Percentiles rank a stretch among this genome's conserved stretches.
Conservation (phyloP, 2,113 vertebrate genomes). For the Geothlypis trichas region DNA sequence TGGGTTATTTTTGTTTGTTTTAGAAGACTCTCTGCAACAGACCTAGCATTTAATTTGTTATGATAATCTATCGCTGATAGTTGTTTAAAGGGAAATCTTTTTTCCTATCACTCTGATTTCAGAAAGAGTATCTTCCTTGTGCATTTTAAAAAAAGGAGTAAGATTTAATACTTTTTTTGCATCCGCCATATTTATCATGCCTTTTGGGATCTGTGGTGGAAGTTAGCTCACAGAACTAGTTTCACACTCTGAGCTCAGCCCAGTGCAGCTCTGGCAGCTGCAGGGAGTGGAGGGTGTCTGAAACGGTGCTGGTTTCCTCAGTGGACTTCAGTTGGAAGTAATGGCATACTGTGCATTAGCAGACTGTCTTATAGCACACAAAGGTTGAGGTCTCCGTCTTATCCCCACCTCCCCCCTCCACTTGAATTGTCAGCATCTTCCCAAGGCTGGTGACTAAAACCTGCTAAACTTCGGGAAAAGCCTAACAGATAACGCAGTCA, state of each 20-base stretch:
- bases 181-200: slow-evolving; percentile 45
- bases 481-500: neutral
- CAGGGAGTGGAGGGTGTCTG: neutral
- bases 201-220: neutral
- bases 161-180: neutral
- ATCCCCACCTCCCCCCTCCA: neutral
- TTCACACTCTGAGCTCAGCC: neutral
- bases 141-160: neutral
- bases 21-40: neutral
- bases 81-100: neutral
- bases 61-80: neutral
- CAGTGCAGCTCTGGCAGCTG: neutral
- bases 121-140: neutral
- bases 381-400: neutral
- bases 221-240: neutral
- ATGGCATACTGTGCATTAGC: neutral
- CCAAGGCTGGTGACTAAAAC: slow-evolving; percentile 1
- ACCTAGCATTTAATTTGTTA: neutral
- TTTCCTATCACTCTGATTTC: neutral
- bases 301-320: neutral
- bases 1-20: neutral
- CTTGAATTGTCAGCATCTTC: neutral
- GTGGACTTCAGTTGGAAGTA: neutral
- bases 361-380: neutral
- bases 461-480: slow-evolving; percentile 37